These are phyloP conservation scores for Trematomus bernacchii DNA, from an alignment of 2,797 vertebrate species.

Conservation along the genomic window DNA sequence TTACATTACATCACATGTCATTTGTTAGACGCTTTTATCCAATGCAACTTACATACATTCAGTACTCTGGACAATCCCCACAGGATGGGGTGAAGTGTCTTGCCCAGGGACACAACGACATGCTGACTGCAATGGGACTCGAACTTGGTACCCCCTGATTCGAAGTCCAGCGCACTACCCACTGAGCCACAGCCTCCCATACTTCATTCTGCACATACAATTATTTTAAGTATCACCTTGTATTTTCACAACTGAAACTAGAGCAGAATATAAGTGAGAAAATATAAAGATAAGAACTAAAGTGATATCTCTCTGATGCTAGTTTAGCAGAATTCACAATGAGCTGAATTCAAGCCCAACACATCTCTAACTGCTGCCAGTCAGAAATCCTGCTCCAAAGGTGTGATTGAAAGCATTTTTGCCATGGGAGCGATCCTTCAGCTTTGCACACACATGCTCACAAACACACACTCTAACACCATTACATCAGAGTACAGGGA, in stretches of 20 bases:
- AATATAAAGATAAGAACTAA: constrained; percentile 17
- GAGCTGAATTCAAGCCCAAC: constrained; percentile 56
- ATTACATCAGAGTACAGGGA: constrained; percentile 43
- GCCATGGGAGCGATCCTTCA: constrained; percentile 44
- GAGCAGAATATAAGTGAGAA: constrained; percentile 24
- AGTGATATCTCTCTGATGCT: constrained; percentile 25
- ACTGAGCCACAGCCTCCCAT: too few species aligned
- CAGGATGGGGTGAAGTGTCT: too few species aligned
- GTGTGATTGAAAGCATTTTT: constrained; percentile 62
- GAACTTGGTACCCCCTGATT: too few species aligned
- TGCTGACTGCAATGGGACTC: too few species aligned
- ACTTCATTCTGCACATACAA: constrained; percentile 25
- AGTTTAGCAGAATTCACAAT: constrained; percentile 39
- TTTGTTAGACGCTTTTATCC: too few species aligned
- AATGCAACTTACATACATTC: too few species aligned
- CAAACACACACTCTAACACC: not conserved
- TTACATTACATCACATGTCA: too few species aligned
- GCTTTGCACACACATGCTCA: not conserved
- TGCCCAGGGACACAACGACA: too few species aligned
- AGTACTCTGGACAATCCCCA: too few species aligned
- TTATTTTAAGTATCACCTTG: constrained; percentile 37
- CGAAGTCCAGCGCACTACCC: too few species aligned
- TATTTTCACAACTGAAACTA: constrained; percentile 31
- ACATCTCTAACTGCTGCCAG: constrained; percentile 60
- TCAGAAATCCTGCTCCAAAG: constrained; percentile 45